Percentiles rank a stretch among this genome's conserved stretches.
Evolutionary conservation across 2,113 vertebrate genomes (phyloP).

Genomic region (Tychaedon coryphoeus): DNA sequence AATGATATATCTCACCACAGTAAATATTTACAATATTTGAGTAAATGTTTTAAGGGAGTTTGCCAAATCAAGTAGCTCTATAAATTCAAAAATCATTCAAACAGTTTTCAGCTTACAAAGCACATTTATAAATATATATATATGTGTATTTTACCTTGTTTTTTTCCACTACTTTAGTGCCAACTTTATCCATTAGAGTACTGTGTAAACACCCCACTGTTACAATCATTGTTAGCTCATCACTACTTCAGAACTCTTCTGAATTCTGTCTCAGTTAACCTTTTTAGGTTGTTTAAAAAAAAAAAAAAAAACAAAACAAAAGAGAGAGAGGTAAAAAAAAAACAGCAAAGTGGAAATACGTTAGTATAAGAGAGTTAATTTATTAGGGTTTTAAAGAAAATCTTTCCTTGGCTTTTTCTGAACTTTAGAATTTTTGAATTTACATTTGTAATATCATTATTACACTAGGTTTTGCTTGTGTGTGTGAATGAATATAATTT

Average conservation of each 20-base stretch:
- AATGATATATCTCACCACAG: not conserved
- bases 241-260: not conserved
- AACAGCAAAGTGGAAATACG: not conserved
- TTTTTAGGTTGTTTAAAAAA: not conserved
- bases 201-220: not conserved
- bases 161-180: not conserved
- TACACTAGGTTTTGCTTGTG: not conserved
- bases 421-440: not conserved
- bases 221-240: not conserved
- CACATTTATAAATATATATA: not conserved
- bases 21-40: constrained; percentile 13
- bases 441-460: not conserved
- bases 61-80: not conserved
- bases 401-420: not conserved
- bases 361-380: not conserved
- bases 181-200: not conserved
- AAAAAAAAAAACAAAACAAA: not conserved
- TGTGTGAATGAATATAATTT: not conserved
- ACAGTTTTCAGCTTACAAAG: not conserved
- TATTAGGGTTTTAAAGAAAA: not conserved
- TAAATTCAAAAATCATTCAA: not conserved
- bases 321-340: not conserved
- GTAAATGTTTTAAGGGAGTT: not conserved
- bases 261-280: not conserved
- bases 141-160: not conserved